Conservation (phyloP, 1,140 invertebrate genomes). For the Trichonephila clavipes region DNA sequence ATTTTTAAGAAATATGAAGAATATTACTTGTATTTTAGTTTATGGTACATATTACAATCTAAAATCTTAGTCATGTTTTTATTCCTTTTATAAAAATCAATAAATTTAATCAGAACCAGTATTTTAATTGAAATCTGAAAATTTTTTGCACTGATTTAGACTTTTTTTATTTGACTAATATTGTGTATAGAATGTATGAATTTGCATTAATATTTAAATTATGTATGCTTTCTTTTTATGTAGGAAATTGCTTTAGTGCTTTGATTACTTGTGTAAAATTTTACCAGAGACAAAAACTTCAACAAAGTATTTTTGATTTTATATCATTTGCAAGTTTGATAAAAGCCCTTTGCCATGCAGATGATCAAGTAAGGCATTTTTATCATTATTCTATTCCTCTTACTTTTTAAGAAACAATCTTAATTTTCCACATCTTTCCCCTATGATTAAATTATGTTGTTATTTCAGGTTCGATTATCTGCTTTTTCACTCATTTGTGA, state of each 20-base stretch:
- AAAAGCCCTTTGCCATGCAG: slow-evolving; percentile 80
- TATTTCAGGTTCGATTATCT: slow-evolving; percentile 82
- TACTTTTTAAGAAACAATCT: slow-evolving; percentile 65
- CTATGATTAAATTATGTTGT: slow-evolving; percentile 71
- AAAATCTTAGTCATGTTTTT: too few relatives aligned
- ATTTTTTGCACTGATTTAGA: too few relatives aligned
- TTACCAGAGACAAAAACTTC: background rate
- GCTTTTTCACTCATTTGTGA: slow-evolving; percentile 88
- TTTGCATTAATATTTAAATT: background rate
- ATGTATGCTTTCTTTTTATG: slow-evolving; percentile 80
- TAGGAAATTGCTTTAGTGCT: slow-evolving; percentile 61
- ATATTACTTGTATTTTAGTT: too few relatives aligned
- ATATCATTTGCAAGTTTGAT: slow-evolving; percentile 79
- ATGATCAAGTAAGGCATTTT: slow-evolving; percentile 80
- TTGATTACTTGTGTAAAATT: slow-evolving; percentile 50
- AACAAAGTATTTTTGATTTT: slow-evolving; percentile 12
- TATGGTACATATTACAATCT: too few relatives aligned
- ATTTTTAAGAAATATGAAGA: too few relatives aligned
- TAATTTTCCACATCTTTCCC: slow-evolving; percentile 78
- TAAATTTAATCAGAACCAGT: too few relatives aligned
- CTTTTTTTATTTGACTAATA: too few relatives aligned
- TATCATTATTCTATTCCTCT: background rate
- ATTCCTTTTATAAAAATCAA: too few relatives aligned
- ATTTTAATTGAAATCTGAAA: too few relatives aligned
- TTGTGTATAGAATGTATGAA: too few relatives aligned